Evolutionary conservation across 2,888 invertebrate genomes (phyloP).

Genomic region (Spisula solida): DNA sequence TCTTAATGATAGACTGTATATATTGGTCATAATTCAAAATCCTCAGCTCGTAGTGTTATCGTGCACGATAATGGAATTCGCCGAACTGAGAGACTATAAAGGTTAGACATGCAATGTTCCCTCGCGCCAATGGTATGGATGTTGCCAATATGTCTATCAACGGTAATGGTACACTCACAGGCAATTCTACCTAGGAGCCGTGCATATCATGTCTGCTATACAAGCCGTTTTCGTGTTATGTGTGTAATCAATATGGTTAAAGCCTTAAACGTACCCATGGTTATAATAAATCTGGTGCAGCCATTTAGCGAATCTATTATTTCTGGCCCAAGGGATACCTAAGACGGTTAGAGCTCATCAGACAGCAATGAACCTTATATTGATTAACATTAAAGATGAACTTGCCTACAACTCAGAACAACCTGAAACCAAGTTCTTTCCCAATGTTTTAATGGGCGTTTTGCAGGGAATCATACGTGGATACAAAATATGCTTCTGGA

Average conservation of each 20-base stretch:
- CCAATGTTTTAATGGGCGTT: not conserved
- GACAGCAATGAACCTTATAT: not conserved
- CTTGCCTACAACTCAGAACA: not conserved
- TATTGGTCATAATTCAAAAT: too few relatives aligned
- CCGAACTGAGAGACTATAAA: too few relatives aligned
- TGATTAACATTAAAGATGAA: not conserved
- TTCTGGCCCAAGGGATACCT: not conserved
- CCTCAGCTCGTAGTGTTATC: too few relatives aligned
- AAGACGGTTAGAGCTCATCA: not conserved
- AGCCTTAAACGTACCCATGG: not conserved
- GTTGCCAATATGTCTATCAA: not conserved
- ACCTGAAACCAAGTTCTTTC: not conserved
- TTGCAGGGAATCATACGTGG: not conserved
- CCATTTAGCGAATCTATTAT: conserved; percentile 18
- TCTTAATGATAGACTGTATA: too few relatives aligned
- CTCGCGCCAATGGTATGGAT: not conserved
- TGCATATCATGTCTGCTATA: not conserved
- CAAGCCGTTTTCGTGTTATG: not conserved
- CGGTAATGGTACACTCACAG: not conserved
- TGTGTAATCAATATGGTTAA: conserved; percentile 4
- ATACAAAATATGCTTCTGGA: not conserved
- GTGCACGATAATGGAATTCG: too few relatives aligned
- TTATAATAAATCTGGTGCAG: conserved; percentile 7
- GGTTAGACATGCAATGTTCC: not conserved
- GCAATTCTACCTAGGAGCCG: not conserved